phyloP scores from a whole-genome alignment of 2,888 invertebrate species.

The Cristatella mucedo region DNA sequence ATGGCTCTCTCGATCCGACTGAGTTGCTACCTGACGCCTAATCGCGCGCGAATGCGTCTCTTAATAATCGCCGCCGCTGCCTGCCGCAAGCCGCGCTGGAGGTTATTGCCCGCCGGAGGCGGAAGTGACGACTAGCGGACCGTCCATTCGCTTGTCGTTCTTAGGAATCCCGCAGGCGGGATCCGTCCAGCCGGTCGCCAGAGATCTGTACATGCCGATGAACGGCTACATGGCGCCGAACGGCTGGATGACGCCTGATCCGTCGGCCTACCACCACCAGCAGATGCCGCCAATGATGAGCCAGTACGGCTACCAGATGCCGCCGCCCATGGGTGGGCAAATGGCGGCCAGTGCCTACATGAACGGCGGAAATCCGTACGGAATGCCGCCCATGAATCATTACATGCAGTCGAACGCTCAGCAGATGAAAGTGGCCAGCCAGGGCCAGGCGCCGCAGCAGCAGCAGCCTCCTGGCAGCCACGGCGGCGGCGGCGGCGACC shows the following conservation, averaged over 20 bases:
- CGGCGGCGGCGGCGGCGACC: slow-evolving; percentile 17
- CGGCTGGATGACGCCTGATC: slow-evolving; percentile 58
- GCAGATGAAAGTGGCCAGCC: slow-evolving; percentile 20
- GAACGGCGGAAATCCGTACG: slow-evolving; percentile 51
- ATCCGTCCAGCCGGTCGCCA: slow-evolving; percentile 29
- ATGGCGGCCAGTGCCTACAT: slow-evolving; percentile 45
- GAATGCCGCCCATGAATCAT: slow-evolving; percentile 26
- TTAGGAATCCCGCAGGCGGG: too few relatives aligned
- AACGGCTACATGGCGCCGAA: slow-evolving; percentile 95
- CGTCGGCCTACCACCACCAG: slow-evolving; percentile 54
- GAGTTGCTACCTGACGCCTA: too few relatives aligned
- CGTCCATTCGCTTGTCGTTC: too few relatives aligned
- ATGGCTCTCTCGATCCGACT: too few relatives aligned
- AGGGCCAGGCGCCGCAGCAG: slow-evolving; percentile 38
- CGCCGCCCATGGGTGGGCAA: slow-evolving; percentile 32
- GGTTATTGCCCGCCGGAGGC: too few relatives aligned
- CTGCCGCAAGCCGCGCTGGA: too few relatives aligned
- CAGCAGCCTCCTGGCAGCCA: slow-evolving; percentile 25
- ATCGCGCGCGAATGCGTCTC: too few relatives aligned
- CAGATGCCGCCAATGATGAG: slow-evolving; percentile 41
- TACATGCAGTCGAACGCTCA: slow-evolving; percentile 16
- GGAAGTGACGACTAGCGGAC: too few relatives aligned
- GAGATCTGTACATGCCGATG: slow-evolving; percentile 39
- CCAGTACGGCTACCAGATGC: slow-evolving; percentile 39
- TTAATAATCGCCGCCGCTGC: too few relatives aligned